These are phyloP conservation scores for Diplodus puntazzo DNA, from an alignment of 2,797 vertebrate species.

Conservation along the genomic window DNA sequence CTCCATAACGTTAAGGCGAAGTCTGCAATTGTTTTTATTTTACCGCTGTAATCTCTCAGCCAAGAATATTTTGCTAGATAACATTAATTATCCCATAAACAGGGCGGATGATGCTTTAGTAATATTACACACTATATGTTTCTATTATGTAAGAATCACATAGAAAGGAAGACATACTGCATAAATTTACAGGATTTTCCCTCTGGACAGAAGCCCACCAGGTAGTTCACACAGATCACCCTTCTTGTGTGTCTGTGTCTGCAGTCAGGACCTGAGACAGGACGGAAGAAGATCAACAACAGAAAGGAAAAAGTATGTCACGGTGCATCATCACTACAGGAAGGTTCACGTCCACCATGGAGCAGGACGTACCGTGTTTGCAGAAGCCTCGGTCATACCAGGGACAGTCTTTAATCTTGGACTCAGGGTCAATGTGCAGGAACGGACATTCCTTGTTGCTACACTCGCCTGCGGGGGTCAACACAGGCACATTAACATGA, in stretches of 20 bases:
- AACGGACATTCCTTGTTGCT: slow-evolving; percentile 99
- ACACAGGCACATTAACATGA: not conserved
- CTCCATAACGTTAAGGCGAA: not conserved
- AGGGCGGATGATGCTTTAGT: too few species aligned
- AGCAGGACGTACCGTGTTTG: slow-evolving; percentile 91
- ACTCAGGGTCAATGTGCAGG: slow-evolving; percentile 98
- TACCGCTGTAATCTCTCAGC: not conserved
- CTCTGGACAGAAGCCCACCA: slow-evolving; percentile 98
- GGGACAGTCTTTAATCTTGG: slow-evolving; percentile 99
- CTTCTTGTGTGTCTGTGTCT: slow-evolving; percentile 97
- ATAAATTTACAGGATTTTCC: slow-evolving; percentile 99
- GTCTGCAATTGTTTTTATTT: not conserved
- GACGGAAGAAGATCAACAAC: not conserved
- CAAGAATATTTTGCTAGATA: not conserved
- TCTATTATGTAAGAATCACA: slow-evolving; percentile 2
- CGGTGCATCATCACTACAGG: not conserved
- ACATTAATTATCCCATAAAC: not conserved
- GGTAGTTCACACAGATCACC: slow-evolving; percentile 98
- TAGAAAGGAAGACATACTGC: slow-evolving; percentile 91
- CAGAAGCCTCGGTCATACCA: slow-evolving; percentile 99
- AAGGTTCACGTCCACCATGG: not conserved
- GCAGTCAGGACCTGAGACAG: slow-evolving; percentile 93
- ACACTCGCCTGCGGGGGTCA: slow-evolving; percentile 90
- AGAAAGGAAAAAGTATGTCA: not conserved
- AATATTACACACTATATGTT: not conserved